These are phyloP conservation scores for Capra hircus DNA, from an alignment of 2,113 vertebrate genomes.

Conservation along the genomic window DNA sequence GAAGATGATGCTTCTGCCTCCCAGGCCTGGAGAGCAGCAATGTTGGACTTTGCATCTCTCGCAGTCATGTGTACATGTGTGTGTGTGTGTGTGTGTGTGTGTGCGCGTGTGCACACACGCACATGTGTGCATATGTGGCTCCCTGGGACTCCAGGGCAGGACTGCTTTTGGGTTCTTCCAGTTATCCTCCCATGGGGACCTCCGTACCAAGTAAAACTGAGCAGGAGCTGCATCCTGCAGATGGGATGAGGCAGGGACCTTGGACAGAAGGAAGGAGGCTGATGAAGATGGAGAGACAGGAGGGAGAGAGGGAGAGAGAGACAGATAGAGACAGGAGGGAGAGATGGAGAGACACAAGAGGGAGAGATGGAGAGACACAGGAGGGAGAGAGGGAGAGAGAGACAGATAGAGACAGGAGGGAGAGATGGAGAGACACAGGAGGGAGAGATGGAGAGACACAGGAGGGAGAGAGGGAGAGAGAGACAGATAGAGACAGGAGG, in stretches of 20 bases:
- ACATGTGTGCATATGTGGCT: rapidly evolving
- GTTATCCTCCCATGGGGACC: background rate
- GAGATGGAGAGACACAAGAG: background rate
- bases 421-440: too few species aligned
- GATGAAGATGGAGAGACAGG: background rate
- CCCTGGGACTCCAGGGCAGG: too few species aligned
- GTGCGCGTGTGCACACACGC: rapidly evolving
- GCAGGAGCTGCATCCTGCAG: too few species aligned
- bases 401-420: background rate
- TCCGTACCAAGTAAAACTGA: rapidly evolving
- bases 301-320: too few species aligned
- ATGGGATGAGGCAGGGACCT: background rate
- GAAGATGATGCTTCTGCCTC: background rate
- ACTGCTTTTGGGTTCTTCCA: background rate
- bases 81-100: too few species aligned
- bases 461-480: too few species aligned
- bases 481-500: too few species aligned
- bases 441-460: background rate
- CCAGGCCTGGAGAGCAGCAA: background rate
- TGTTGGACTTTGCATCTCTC: rapidly evolving
- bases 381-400: too few species aligned
- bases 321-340: too few species aligned
- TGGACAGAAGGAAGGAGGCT: too few species aligned
- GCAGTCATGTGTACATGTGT: background rate
- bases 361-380: background rate